These are phyloP conservation scores for Subacronicta megacephala DNA, from an alignment of 2,888 invertebrate species.

Conservation along the genomic window DNA sequence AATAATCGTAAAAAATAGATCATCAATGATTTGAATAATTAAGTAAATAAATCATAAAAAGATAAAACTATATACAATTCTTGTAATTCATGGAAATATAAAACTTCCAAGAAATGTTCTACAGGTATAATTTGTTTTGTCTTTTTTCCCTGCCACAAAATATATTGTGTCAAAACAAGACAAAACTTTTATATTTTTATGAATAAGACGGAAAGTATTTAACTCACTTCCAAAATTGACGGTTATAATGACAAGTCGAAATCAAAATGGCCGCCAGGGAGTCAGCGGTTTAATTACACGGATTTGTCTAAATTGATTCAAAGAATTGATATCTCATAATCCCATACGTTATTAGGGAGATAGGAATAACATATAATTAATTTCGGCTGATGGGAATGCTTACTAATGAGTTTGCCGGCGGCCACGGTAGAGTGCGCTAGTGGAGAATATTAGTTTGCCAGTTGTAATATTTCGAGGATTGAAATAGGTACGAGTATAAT, in stretches of 20 bases:
- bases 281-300: conserved; percentile 21
- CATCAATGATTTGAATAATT: too few relatives aligned
- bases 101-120: too few relatives aligned
- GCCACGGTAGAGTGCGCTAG: conserved; percentile 6
- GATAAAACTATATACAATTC: too few relatives aligned
- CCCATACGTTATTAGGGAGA: conserved; percentile 24
- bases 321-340: conserved; percentile 38
- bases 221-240: conserved; percentile 2
- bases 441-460: conserved; percentile 12
- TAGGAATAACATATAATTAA: conserved; percentile 40
- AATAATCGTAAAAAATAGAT: too few relatives aligned
- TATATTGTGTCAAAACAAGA: too few relatives aligned
- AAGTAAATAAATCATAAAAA: too few relatives aligned
- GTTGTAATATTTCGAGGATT: conserved; percentile 10
- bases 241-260: conserved; percentile 4
- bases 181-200: too few relatives aligned
- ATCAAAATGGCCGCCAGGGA: conserved; percentile 11
- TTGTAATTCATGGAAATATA: too few relatives aligned
- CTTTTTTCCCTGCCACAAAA: too few relatives aligned
- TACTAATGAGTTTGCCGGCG: conserved; percentile 28
- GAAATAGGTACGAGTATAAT: neutral
- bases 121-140: too few relatives aligned
- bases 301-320: conserved; percentile 34
- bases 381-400: conserved; percentile 19
- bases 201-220: neutral